A percentile compares a stretch with the other conserved stretches of the same genome.
Evolutionary conservation across 2,113 vertebrate genomes (phyloP).

Genomic region (Sceloporus undulatus): DNA sequence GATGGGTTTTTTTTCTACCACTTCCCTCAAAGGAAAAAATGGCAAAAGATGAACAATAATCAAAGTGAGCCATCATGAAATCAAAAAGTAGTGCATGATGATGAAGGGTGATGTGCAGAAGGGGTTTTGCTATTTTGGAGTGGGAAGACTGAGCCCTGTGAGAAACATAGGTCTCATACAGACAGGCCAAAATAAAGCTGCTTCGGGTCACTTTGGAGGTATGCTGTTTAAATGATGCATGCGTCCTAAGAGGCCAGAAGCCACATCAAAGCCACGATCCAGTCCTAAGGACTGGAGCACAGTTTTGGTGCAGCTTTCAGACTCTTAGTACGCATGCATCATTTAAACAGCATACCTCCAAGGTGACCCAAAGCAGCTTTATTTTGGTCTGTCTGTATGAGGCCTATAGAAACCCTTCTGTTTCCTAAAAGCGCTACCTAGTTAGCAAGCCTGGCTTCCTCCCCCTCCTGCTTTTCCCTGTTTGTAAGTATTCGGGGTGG

Average conservation of each 20-base stretch:
- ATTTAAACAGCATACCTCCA: no score
- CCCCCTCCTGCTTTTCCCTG: background rate
- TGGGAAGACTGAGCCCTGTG: background rate
- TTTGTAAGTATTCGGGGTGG: background rate
- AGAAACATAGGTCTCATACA: background rate
- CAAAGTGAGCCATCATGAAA: background rate
- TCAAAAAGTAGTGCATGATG: background rate
- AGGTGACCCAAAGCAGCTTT: no score
- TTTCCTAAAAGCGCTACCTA: background rate
- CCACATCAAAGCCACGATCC: no score
- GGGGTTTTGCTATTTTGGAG: background rate
- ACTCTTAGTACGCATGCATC: no score
- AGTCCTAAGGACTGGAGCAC: no score
- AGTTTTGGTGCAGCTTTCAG: no score
- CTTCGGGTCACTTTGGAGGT: no score
- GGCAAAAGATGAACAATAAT: background rate
- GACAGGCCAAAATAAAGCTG: no score
- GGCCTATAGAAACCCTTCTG: no score
- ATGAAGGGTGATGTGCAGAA: background rate
- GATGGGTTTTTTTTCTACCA: background rate
- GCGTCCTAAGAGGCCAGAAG: no score
- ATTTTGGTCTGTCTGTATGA: no score
- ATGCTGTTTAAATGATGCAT: no score
- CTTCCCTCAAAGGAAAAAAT: background rate
- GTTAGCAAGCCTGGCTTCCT: background rate